phyloP scores from a whole-genome alignment of 37 sponge, comb jelly and placozoan species.

The Lycopodina hypogea region DNA sequence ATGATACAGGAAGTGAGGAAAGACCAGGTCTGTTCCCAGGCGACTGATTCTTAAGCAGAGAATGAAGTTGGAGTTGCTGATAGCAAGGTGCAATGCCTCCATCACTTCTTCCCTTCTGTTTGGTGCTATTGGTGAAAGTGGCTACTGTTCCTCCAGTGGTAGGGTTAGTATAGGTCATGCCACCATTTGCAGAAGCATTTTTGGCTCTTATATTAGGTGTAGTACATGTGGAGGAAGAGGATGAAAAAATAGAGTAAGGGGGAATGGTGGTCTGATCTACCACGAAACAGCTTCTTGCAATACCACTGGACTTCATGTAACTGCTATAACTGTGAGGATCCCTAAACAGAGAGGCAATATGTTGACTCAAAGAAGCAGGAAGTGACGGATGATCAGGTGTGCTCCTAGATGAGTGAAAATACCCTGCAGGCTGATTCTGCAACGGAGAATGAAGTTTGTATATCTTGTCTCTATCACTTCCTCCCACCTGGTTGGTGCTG shows the following conservation, averaged over 20 bases:
- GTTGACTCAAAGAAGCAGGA: background rate
- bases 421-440: no score
- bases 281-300: background rate
- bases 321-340: slow-evolving; percentile 13
- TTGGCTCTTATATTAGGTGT: background rate
- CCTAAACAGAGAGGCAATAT: slow-evolving; percentile 1
- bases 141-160: no score
- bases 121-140: no score
- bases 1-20: background rate
- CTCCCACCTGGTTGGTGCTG: no score
- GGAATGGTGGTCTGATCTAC: background rate
- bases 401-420: no score
- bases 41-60: background rate
- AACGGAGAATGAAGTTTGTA: no score
- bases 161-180: no score
- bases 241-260: background rate
- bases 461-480: no score
- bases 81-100: background rate
- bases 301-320: slow-evolving; percentile 37
- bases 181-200: background rate
- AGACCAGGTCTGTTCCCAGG: background rate
- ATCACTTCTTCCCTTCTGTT: background rate
- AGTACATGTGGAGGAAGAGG: background rate
- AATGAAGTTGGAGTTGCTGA: no score
- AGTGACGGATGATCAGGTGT: background rate